Conservation (phyloP, 2,797 vertebrate genomes). For the Cryptoprocta ferox region DNA sequence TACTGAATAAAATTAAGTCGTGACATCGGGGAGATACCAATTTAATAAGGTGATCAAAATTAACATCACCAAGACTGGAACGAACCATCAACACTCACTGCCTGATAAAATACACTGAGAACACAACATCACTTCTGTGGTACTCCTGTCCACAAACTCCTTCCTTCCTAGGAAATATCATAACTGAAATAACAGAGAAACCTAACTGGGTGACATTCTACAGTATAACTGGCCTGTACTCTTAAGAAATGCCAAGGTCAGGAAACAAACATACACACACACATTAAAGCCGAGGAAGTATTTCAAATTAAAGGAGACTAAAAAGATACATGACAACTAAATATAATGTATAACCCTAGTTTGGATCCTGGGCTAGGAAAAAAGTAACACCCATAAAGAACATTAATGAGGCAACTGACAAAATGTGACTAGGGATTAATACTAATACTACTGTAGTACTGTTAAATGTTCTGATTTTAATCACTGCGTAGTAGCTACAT, state of each 20-base stretch:
- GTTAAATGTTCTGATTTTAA: slow-evolving; percentile 39
- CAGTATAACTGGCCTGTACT: background rate
- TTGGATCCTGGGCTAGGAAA: background rate
- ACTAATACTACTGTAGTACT: background rate
- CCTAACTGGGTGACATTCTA: background rate
- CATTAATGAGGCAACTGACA: background rate
- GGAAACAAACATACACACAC: background rate
- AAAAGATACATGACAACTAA: background rate
- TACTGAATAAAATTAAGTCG: slow-evolving; percentile 4
- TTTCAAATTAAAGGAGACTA: slow-evolving; percentile 15
- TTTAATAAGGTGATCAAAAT: background rate
- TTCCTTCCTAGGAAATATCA: background rate
- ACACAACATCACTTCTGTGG: background rate
- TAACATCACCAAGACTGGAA: background rate
- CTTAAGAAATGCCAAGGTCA: background rate
- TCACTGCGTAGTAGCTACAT: background rate
- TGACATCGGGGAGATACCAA: background rate
- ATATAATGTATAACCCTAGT: background rate
- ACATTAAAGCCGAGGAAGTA: background rate
- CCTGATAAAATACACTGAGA: background rate
- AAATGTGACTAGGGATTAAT: background rate
- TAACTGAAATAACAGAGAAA: background rate
- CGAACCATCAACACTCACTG: no score
- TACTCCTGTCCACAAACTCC: background rate
- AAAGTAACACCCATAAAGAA: background rate